Percentiles rank a stretch among this genome's conserved stretches.
phyloP scores from a whole-genome alignment of 1,140 invertebrate species.

The Belonocnema kinseyi region DNA sequence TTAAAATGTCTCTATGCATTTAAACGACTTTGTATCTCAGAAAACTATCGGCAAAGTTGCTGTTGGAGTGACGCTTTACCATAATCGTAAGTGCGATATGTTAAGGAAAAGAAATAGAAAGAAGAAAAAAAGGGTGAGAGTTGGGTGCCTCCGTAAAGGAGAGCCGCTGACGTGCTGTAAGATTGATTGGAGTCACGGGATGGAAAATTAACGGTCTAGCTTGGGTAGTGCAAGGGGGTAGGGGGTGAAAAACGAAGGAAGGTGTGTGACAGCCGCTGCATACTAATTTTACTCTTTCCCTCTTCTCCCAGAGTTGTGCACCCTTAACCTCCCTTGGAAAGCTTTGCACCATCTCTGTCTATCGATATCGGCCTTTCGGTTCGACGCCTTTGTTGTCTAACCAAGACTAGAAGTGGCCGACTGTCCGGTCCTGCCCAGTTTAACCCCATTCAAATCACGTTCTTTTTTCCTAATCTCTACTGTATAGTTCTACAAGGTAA shows the following conservation, averaged over 20 bases:
- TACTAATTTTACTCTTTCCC: slow-evolving; percentile 64
- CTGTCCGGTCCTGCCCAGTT: background rate
- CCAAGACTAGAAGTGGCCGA: background rate
- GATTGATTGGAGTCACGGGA: slow-evolving; percentile 74
- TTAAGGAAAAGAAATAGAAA: slow-evolving; percentile 29
- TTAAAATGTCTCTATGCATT: too few species aligned
- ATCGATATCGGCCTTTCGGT: slow-evolving; percentile 2
- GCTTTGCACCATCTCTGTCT: background rate
- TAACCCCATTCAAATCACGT: slow-evolving; percentile 12
- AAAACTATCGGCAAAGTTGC: background rate
- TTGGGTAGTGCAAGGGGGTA: slow-evolving; percentile 45
- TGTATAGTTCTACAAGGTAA: background rate
- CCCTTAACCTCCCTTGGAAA: slow-evolving; percentile 33
- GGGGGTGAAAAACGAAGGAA: slow-evolving; percentile 46
- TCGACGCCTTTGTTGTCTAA: background rate
- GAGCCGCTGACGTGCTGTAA: slow-evolving; percentile 67
- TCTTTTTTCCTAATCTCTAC: background rate
- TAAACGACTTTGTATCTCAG: background rate
- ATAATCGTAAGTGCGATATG: slow-evolving; percentile 8
- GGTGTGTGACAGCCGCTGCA: slow-evolving; percentile 66
- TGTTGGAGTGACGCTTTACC: background rate
- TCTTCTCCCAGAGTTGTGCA: slow-evolving; percentile 33
- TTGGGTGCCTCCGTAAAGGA: slow-evolving; percentile 51
- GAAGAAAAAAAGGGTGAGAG: slow-evolving; percentile 42
- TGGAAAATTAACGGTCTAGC: slow-evolving; percentile 74